Evolutionary conservation across 2,888 invertebrate genomes (phyloP).

Genomic region (Polymixis lichenea): DNA sequence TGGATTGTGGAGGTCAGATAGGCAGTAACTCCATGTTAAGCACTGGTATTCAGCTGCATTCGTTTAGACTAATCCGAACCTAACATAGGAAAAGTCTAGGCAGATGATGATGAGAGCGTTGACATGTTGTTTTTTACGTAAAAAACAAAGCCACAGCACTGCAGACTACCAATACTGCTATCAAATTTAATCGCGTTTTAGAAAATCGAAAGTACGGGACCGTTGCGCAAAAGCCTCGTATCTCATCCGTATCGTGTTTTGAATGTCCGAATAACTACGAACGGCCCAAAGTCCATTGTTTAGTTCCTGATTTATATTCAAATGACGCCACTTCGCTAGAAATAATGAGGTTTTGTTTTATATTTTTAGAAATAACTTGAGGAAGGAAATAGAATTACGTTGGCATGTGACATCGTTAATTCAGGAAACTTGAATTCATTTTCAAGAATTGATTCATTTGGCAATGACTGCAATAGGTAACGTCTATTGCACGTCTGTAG

Average conservation of each 20-base stretch:
- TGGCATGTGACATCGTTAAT: too few relatives aligned
- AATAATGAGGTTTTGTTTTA: conserved; percentile 19
- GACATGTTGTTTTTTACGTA: neutral
- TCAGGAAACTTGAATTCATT: neutral
- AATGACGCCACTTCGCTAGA: conserved; percentile 23
- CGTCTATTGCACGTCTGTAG: too few relatives aligned
- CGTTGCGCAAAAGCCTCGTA: conserved; percentile 29
- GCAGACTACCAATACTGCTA: neutral
- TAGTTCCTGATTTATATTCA: conserved; percentile 47
- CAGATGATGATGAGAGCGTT: neutral
- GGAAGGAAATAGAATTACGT: conserved; percentile 7
- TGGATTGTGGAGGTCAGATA: too few relatives aligned
- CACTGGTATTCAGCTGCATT: too few relatives aligned
- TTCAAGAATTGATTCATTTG: too few relatives aligned
- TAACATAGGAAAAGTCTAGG: too few relatives aligned
- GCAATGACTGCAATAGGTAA: too few relatives aligned
- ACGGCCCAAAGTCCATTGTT: conserved; percentile 37
- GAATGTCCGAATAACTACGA: conserved; percentile 37
- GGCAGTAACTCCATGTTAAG: too few relatives aligned
- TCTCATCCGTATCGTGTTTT: conserved; percentile 43
- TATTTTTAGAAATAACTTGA: conserved; percentile 8
- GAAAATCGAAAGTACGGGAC: conserved; percentile 40
- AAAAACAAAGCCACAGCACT: neutral
- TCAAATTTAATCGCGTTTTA: conserved; percentile 11
- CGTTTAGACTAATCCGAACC: too few relatives aligned